Evolutionary conservation across 2,888 invertebrate genomes (phyloP).

Genomic region (Bombylius major): DNA sequence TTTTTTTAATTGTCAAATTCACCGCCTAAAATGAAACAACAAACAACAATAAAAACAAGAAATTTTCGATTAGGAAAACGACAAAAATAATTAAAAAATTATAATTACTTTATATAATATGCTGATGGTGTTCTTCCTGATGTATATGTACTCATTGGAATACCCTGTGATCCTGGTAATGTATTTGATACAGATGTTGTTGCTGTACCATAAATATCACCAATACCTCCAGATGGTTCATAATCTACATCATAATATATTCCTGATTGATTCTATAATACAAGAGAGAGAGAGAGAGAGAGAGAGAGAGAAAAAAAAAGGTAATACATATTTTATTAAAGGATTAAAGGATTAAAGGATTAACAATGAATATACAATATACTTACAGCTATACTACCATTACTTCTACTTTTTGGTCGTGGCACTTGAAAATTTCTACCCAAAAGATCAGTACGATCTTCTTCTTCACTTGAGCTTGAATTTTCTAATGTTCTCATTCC

Average conservation of each 20-base stretch:
- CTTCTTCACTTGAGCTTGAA: conserved; percentile 47
- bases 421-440: conserved; percentile 64
- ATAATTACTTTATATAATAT: conserved; percentile 33
- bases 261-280: conserved; percentile 67
- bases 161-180: conserved; percentile 49
- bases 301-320: conserved; percentile 11
- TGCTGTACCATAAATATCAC: conserved; percentile 38
- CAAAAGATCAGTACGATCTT: conserved; percentile 65
- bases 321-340: not conserved
- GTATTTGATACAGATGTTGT: conserved; percentile 44
- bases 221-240: conserved; percentile 46
- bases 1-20: too few species aligned
- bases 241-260: conserved; percentile 86
- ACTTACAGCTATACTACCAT: conserved; percentile 41
- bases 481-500: conserved; percentile 41
- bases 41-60: too few species aligned
- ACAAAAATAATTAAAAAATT: too few species aligned
- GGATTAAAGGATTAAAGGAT: too few species aligned
- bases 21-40: too few species aligned
- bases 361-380: not conserved
- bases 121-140: conserved; percentile 54
- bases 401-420: conserved; percentile 67
- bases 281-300: too few species aligned
- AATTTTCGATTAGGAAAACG: too few species aligned
- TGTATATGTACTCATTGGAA: conserved; percentile 75